phyloP scores from a whole-genome alignment of 2,888 invertebrate genomes.

The Erannis defoliaria region DNA sequence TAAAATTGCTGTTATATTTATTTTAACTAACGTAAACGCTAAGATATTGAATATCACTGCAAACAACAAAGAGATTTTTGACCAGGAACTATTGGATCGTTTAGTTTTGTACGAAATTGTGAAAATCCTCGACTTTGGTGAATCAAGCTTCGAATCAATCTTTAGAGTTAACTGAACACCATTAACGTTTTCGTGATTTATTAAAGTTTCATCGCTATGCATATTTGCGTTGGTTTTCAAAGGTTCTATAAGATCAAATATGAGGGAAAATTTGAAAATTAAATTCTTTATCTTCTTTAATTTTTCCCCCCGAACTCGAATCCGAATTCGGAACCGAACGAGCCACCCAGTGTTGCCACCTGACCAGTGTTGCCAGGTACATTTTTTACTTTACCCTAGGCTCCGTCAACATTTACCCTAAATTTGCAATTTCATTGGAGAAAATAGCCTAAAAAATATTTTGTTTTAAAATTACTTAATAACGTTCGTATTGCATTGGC shows the following conservation, averaged over 20 bases:
- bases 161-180: conserved; percentile 68
- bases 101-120: conserved; percentile 71
- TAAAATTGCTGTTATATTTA: conserved; percentile 67
- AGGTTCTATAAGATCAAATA: too few relatives aligned
- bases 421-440: too few relatives aligned
- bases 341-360: too few relatives aligned
- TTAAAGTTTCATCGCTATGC: conserved; percentile 42
- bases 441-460: too few relatives aligned
- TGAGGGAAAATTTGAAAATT: too few relatives aligned
- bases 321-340: too few relatives aligned
- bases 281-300: too few relatives aligned
- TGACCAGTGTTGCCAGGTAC: too few relatives aligned
- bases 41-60: conserved; percentile 72
- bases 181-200: conserved; percentile 74
- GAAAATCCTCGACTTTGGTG: conserved; percentile 70
- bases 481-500: too few relatives aligned
- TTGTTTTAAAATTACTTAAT: too few relatives aligned
- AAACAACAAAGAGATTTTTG: conserved; percentile 63
- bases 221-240: conserved; percentile 1
- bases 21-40: conserved; percentile 64
- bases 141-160: conserved; percentile 58
- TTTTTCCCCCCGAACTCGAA: not conserved
- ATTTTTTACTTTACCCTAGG: too few relatives aligned
- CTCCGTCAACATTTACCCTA: too few relatives aligned
- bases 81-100: conserved; percentile 61